These are phyloP conservation scores for Caenorhabditis brenneri DNA, from an alignment of 1,140 invertebrate genomes.

Conservation along the genomic window DNA sequence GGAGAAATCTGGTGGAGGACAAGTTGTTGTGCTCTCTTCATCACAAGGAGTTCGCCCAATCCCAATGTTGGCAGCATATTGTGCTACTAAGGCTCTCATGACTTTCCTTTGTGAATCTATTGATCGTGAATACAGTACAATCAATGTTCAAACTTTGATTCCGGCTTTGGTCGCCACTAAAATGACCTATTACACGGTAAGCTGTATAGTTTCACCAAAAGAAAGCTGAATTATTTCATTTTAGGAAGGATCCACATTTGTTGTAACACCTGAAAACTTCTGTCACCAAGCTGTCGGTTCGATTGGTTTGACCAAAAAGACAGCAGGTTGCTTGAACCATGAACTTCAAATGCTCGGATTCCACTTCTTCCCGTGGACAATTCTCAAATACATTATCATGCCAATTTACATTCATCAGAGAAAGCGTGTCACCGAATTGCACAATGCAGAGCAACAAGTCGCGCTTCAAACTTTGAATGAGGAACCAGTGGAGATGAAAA, in stretches of 20 bases:
- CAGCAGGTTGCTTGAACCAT: slow-evolving; percentile 68
- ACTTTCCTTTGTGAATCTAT: slow-evolving; percentile 64
- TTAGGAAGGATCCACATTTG: slow-evolving; percentile 63
- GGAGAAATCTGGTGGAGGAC: slow-evolving; percentile 65
- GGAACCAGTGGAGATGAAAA: neutral
- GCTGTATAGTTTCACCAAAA: neutral
- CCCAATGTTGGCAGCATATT: slow-evolving; percentile 66
- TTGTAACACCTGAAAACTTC: slow-evolving; percentile 66
- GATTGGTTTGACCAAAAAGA: slow-evolving; percentile 59
- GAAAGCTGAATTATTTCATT: neutral
- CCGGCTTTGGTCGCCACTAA: slow-evolving; percentile 68
- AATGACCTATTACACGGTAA: slow-evolving; percentile 69
- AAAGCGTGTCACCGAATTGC: slow-evolving; percentile 42
- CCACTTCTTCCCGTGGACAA: slow-evolving; percentile 52
- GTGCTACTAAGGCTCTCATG: slow-evolving; percentile 63
- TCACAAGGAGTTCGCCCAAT: slow-evolving; percentile 66
- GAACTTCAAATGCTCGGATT: slow-evolving; percentile 59
- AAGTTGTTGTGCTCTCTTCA: slow-evolving; percentile 68
- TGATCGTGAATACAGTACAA: slow-evolving; percentile 66
- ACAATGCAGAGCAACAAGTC: slow-evolving; percentile 8
- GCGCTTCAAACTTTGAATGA: neutral
- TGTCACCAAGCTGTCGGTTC: slow-evolving; percentile 61
- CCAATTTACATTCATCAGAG: slow-evolving; percentile 48
- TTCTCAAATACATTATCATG: slow-evolving; percentile 54
- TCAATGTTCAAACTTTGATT: slow-evolving; percentile 66